Evolutionary conservation across 2,888 invertebrate genomes (phyloP).

Genomic region (Tribolium freemani): DNA sequence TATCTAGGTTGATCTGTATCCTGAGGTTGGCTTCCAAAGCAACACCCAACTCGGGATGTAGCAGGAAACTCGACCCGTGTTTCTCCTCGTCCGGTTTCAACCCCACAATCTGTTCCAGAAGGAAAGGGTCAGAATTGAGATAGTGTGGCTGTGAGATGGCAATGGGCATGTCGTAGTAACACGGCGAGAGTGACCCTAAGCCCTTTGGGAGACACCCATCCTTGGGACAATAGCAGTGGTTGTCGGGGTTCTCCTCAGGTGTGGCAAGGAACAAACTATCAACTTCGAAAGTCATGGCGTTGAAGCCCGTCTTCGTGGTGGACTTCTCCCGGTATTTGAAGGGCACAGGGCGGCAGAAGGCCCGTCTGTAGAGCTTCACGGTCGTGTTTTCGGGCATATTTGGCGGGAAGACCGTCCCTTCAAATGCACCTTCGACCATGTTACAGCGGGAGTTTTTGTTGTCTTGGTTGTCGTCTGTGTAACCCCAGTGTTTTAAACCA

Average conservation of each 20-base stretch:
- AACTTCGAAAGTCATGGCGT: constrained; percentile 75
- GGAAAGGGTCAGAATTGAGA: constrained; percentile 74
- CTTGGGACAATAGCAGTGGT: constrained; percentile 75
- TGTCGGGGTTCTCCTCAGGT: constrained; percentile 71
- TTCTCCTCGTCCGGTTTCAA: constrained; percentile 73
- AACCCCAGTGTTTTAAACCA: constrained; percentile 81
- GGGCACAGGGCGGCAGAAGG: constrained; percentile 82
- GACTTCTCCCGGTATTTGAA: constrained; percentile 67
- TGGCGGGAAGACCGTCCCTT: constrained; percentile 80
- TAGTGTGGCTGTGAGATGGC: constrained; percentile 76
- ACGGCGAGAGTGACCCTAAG: constrained; percentile 69
- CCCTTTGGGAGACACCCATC: constrained; percentile 83
- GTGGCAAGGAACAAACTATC: constrained; percentile 74
- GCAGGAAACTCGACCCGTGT: constrained; percentile 73
- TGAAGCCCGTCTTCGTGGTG: constrained; percentile 69
- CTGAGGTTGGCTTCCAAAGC: constrained; percentile 76
- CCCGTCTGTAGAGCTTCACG: constrained; percentile 78
- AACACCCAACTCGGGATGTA: constrained; percentile 81
- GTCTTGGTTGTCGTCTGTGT: constrained; percentile 61
- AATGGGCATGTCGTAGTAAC: constrained; percentile 78
- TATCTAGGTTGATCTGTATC: constrained; percentile 81
- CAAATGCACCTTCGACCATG: constrained; percentile 76
- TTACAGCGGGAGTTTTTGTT: constrained; percentile 75
- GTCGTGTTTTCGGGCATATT: constrained; percentile 71
- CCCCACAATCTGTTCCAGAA: constrained; percentile 74